Conservation (phyloP, 2,113 vertebrate species). For the Eubucco bourcierii region DNA sequence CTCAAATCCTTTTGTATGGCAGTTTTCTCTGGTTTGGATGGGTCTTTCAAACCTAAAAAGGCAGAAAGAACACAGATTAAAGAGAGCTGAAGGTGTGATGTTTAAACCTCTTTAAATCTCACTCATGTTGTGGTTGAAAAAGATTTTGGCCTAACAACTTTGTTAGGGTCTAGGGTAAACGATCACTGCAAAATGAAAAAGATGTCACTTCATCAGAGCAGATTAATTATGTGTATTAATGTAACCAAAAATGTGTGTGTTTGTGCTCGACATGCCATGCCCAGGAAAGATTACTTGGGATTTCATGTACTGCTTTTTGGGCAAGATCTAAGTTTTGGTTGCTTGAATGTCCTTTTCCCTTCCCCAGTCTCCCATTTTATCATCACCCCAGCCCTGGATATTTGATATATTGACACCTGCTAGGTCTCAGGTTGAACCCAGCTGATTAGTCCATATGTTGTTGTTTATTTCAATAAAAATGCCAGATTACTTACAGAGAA, state of each 20-base stretch:
- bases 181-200: not conserved
- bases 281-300: not conserved
- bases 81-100: not conserved
- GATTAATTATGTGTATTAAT: not conserved
- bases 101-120: conserved; percentile 13
- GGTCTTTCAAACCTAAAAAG: not conserved
- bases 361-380: not conserved
- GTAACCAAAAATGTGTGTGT: not conserved
- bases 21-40: not conserved
- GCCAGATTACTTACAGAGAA: conserved; percentile 63
- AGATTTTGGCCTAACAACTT: not conserved
- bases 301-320: not conserved
- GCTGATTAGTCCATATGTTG: conserved; percentile 38
- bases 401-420: conserved; percentile 58
- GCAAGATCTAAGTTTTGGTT: not conserved
- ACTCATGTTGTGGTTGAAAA: not conserved
- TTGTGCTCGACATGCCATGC: not conserved
- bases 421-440: conserved; percentile 15
- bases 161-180: not conserved
- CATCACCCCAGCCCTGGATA: not conserved
- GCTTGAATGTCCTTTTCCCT: not conserved
- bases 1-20: not conserved
- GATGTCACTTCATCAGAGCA: not conserved
- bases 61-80: not conserved
- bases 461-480: conserved; percentile 65